Evolutionary conservation across 2,888 invertebrate genomes (phyloP).

Genomic region (Phortica magna): DNA sequence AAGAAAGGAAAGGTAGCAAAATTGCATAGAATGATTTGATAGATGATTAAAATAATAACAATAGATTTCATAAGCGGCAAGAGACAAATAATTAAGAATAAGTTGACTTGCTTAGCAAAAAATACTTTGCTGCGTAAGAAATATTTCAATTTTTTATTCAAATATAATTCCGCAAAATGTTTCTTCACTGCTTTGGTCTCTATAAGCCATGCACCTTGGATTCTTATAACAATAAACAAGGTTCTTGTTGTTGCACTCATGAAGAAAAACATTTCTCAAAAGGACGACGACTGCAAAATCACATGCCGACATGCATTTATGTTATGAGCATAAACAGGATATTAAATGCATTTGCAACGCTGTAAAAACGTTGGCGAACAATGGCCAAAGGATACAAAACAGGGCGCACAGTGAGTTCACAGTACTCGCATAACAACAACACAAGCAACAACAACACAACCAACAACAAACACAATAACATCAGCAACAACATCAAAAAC

Average conservation of each 20-base stretch:
- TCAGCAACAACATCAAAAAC: slow-evolving; percentile 57
- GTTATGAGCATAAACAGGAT: slow-evolving; percentile 67
- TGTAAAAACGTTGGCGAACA: slow-evolving; percentile 53
- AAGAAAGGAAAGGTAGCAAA: background rate
- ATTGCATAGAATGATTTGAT: too few species aligned
- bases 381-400: slow-evolving; percentile 49
- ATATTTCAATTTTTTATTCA: too few species aligned
- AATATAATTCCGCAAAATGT: too few species aligned
- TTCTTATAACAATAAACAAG: background rate
- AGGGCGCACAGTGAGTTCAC: slow-evolving; percentile 24
- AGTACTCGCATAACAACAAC: slow-evolving; percentile 8
- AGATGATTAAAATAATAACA: too few species aligned
- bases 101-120: too few species aligned
- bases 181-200: too few species aligned
- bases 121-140: too few species aligned
- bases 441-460: too few species aligned
- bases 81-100: too few species aligned
- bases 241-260: background rate
- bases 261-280: background rate
- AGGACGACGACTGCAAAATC: background rate
- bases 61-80: too few species aligned
- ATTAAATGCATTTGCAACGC: slow-evolving; percentile 69
- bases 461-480: slow-evolving; percentile 5
- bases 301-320: slow-evolving; percentile 54
- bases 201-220: background rate